Evolutionary conservation across 1,140 invertebrate genomes (phyloP), one percentile per base, ranked within the genome.

Genomic region (Heliconius congener): DNA sequence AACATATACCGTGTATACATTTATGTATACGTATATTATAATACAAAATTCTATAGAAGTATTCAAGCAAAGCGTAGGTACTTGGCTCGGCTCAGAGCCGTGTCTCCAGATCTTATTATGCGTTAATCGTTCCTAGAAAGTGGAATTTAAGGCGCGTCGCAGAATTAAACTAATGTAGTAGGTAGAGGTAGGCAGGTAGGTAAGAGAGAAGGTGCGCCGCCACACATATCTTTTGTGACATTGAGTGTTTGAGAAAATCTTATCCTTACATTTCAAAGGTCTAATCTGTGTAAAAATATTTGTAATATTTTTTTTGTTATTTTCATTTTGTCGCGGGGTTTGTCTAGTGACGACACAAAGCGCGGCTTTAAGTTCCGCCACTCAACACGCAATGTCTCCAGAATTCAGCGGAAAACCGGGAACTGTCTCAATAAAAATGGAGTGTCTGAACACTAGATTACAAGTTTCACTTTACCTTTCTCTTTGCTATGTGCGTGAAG

Each of bases 131-230:
- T 66, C 60, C 60, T 66, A 66, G 60, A 66, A 66, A 37, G 30
- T n/a, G 74, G 37, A 72, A 72, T 70, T 76, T 76, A 70, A 66
- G 60, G 39, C 37, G 60, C 60, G 42, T 18, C 57, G 6, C 60
- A 46, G 74, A 66, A 55, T 70, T 76, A 42, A 46, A 70, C 60
- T 27, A 30, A 66, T 30, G 60, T 13, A 66, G 23, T 16, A 30
- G 1, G 23, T 16, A 30, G 50, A 18, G 0, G 18, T 4, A 19
- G 16, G 50, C 18, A 19, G 18, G 18, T 52, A 50, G 46, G 16
- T 52, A 52, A 5, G 19, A n/a, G 55, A 9, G n/a, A 57, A 57
- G 60, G 60, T 66, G 60, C 60, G 60, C 55, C 55, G 55, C 11
- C 60, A 66, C 27, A 66, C 23, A 66, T 30, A 66, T 66, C 60